These are phyloP conservation scores for Battus philenor DNA, from an alignment of 1,140 invertebrate genomes.

Conservation along the genomic window DNA sequence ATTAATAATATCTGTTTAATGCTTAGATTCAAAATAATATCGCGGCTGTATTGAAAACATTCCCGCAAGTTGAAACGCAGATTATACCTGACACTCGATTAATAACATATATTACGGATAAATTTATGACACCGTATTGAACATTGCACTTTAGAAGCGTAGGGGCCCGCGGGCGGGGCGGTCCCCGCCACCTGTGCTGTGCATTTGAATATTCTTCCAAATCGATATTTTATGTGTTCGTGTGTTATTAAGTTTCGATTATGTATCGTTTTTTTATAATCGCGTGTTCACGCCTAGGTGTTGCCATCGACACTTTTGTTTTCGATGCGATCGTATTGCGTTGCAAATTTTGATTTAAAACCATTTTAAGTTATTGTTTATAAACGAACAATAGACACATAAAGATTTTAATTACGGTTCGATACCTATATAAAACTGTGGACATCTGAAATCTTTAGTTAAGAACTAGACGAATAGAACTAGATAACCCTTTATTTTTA, in stretches of 20 bases:
- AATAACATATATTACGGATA: slow-evolving; percentile 18
- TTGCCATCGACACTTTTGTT: slow-evolving; percentile 46
- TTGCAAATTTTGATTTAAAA: no score
- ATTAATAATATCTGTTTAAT: no score
- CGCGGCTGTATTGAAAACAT: neutral
- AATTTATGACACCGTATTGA: slow-evolving; percentile 17
- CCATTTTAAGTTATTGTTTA: no score
- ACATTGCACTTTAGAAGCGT: slow-evolving; percentile 35
- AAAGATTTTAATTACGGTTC: no score
- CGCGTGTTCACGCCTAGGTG: slow-evolving; percentile 57
- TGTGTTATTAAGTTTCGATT: slow-evolving; percentile 68
- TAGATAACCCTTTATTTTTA: no score
- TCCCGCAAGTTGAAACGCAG: slow-evolving; percentile 6
- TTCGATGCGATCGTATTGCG: no score
- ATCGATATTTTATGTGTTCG: slow-evolving; percentile 69
- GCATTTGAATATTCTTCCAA: slow-evolving; percentile 62
- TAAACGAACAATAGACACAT: no score
- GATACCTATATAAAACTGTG: no score
- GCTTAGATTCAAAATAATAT: no score
- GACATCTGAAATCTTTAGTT: no score
- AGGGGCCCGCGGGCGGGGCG: slow-evolving; percentile 54
- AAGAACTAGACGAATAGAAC: no score
- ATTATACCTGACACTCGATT: slow-evolving; percentile 17
- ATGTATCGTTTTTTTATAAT: slow-evolving; percentile 42
- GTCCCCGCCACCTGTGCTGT: slow-evolving; percentile 57